These are phyloP conservation scores for Cistogaster globosa DNA, from an alignment of 2,888 invertebrate species.

Conservation along the genomic window DNA sequence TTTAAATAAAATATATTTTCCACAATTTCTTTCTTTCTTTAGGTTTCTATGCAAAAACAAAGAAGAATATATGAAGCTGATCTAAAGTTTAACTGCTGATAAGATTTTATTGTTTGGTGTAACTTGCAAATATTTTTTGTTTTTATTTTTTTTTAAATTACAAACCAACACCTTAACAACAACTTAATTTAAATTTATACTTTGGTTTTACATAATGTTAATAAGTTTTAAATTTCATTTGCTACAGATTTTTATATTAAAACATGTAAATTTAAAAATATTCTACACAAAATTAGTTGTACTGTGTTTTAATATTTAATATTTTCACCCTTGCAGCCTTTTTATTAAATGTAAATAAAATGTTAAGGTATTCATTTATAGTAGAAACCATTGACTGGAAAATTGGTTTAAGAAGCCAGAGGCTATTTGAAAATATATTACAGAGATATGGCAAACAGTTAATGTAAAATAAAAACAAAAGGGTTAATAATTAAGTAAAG, in stretches of 20 bases:
- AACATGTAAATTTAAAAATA: background rate
- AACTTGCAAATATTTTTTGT: no score
- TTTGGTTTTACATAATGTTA: no score
- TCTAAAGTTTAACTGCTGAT: background rate
- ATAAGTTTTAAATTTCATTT: no score
- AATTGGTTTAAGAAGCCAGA: background rate
- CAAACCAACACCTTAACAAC: no score
- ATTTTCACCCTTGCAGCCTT: conserved; percentile 26
- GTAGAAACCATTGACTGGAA: conserved; percentile 4
- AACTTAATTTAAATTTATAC: no score
- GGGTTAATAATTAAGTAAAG: no score
- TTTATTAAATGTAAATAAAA: conserved; percentile 23
- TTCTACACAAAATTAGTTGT: background rate
- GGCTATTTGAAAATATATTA: background rate
- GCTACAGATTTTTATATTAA: background rate
- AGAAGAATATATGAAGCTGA: background rate
- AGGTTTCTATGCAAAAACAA: background rate
- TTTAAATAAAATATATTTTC: conserved; percentile 78
- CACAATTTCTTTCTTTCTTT: background rate
- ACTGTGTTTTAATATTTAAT: background rate
- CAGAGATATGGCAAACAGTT: background rate
- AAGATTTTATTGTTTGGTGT: no score
- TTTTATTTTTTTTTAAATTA: no score
- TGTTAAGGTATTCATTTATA: conserved; percentile 25
- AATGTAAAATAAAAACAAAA: background rate